Base-by-base conservation (phyloP, 2,888 invertebrate species). In the Acleris emargana region DNA sequence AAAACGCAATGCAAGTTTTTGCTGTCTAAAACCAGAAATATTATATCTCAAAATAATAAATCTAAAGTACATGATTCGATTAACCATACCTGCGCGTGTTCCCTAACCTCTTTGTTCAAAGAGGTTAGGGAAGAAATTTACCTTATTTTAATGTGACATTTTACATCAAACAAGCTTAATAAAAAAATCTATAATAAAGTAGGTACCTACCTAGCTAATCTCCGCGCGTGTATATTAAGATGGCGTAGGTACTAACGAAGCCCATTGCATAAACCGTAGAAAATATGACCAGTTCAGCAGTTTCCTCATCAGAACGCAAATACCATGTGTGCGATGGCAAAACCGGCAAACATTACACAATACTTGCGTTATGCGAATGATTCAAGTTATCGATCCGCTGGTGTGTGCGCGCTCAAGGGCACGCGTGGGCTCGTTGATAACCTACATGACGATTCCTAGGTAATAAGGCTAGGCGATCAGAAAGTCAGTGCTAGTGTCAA, bases 371-470 rank as follows among this genome's bases (percentile, higher is more conserved):
- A 25, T 57, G 45, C 11, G 45, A 57, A 43, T 17, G 45, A 57
- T 57, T 16, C 18, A 51, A 57, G 20, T 38, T 58, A 63, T 63
- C 58, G 58, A 58, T 45, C 51, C 45, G 58, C 52, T 43, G 17
- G 45, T 51, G 58, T 59, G 51, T 20, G 58, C 49, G 25, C 45
- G 43, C 43, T 58, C 63, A 63, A 63, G 63, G 63, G 58, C 52
- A 47, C 18, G 42, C 18, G 63, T 58, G 45, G 52, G 22, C 38
- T 49, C 42, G 25, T 52, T 52, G 58, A 52, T 58, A 58, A 58
- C 38, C 50, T 42, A 32, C 20, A 47, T 17, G 49, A 28, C 42
- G 22, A 59, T 38, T 25, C 20, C n/a, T 55, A 55, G 22, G 49
- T 38, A 22, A 47, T 6, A 22, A 9, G 32, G 32, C 28, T 28